These are phyloP conservation scores for Hecatera dysodea DNA, from an alignment of 2,888 invertebrate species.

Conservation along the genomic window DNA sequence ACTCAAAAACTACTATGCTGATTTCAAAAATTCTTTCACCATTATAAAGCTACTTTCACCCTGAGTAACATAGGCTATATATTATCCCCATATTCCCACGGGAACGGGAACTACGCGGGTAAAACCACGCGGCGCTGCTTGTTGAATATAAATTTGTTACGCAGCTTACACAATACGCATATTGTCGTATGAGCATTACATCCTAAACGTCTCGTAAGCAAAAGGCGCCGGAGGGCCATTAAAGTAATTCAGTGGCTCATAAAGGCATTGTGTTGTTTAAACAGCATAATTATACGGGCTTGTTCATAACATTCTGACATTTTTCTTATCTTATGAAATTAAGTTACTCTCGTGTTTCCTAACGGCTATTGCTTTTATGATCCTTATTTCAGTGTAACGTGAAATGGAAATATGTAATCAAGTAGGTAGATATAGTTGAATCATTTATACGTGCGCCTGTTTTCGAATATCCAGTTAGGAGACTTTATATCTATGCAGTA, in stretches of 20 bases:
- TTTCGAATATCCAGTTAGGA: not conserved
- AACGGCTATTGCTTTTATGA: slow-evolving; percentile 64
- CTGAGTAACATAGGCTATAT: too few species aligned
- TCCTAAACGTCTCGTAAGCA: slow-evolving; percentile 51
- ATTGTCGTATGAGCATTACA: slow-evolving; percentile 43
- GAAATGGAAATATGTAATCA: slow-evolving; percentile 18
- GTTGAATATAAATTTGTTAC: slow-evolving; percentile 14
- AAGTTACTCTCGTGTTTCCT: slow-evolving; percentile 66
- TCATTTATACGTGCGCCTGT: not conserved
- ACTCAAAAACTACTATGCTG: too few species aligned
- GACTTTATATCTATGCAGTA: not conserved
- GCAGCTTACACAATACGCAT: slow-evolving; percentile 23
- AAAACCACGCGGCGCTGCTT: too few species aligned
- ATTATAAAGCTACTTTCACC: too few species aligned
- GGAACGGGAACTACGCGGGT: too few species aligned
- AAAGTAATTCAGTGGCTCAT: slow-evolving; percentile 69
- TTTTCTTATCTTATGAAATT: slow-evolving; percentile 69
- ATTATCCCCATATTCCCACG: too few species aligned
- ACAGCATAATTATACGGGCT: slow-evolving; percentile 67
- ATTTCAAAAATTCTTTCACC: too few species aligned
- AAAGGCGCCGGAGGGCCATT: slow-evolving; percentile 42
- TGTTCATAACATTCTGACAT: slow-evolving; percentile 66
- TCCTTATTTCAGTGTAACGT: slow-evolving; percentile 39
- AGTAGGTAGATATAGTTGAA: not conserved
- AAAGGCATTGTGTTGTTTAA: slow-evolving; percentile 66